Evolutionary conservation across 2,113 vertebrate species (phyloP).

Genomic region (Columbina picui): DNA sequence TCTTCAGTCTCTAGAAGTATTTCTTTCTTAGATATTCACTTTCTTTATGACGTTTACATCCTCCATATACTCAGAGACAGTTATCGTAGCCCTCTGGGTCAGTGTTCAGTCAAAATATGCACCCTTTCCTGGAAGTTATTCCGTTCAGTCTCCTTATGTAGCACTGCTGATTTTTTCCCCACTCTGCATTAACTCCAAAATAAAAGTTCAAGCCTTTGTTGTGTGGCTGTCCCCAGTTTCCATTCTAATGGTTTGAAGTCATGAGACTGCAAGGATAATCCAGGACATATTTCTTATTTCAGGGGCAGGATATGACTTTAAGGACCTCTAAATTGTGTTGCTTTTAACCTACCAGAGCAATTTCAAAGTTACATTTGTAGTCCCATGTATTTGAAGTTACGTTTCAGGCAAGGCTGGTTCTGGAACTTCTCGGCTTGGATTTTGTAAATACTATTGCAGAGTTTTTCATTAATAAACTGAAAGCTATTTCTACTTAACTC

Average conservation of each 20-base stretch:
- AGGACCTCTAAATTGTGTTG: neutral
- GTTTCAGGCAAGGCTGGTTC: neutral
- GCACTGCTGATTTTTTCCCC: neutral
- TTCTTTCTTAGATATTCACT: neutral
- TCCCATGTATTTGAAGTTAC: neutral
- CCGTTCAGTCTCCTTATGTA: neutral
- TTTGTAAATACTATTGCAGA: neutral
- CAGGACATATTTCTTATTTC: neutral
- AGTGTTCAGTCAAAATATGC: neutral
- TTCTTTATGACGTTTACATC: neutral
- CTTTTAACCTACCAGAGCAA: neutral
- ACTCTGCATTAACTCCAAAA: neutral
- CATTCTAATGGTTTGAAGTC: neutral
- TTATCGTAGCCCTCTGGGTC: rapidly evolving
- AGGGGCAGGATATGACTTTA: neutral
- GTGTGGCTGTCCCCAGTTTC: neutral
- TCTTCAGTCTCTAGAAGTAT: neutral
- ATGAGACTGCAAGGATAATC: neutral
- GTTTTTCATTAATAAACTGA: neutral
- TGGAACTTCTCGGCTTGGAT: neutral
- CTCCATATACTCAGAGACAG: neutral
- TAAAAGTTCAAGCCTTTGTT: neutral
- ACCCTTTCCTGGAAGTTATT: neutral
- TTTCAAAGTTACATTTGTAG: neutral
- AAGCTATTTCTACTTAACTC: neutral